Percentiles rank a stretch among this genome's conserved stretches.
Conservation (phyloP, 2,113 vertebrate species). For the Lynx canadensis region DNA sequence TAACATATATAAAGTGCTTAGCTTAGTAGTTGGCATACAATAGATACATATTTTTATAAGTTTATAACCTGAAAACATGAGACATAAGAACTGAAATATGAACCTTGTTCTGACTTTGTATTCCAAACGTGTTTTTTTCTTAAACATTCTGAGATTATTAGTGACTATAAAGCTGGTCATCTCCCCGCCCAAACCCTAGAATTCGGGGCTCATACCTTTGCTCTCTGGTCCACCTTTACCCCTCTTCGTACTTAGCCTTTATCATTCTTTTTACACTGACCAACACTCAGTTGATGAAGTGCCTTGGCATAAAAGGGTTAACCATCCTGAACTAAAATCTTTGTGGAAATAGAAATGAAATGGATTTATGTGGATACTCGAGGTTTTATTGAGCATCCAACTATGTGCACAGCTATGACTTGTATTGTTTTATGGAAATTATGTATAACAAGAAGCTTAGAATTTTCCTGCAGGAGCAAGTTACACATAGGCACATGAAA, state of each 20-base stretch:
- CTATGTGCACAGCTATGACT: background rate
- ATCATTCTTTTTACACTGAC: background rate
- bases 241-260: background rate
- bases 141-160: background rate
- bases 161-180: background rate
- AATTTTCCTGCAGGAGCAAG: background rate
- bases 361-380: background rate
- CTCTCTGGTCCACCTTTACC: background rate
- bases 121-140: background rate
- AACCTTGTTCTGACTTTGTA: background rate
- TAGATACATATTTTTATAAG: background rate
- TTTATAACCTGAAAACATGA: background rate
- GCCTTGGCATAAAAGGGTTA: background rate
- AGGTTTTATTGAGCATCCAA: background rate
- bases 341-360: constrained; percentile 30
- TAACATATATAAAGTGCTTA: constrained; percentile 5
- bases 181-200: background rate
- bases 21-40: background rate
- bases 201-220: background rate
- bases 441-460: background rate
- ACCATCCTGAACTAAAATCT: constrained; percentile 14
- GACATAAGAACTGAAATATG: background rate
- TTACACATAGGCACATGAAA: background rate
- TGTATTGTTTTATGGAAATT: background rate
- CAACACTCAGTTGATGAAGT: background rate